Base-by-base conservation (phyloP, 1,140 invertebrate species). In the Brachionus sp. region DNA sequence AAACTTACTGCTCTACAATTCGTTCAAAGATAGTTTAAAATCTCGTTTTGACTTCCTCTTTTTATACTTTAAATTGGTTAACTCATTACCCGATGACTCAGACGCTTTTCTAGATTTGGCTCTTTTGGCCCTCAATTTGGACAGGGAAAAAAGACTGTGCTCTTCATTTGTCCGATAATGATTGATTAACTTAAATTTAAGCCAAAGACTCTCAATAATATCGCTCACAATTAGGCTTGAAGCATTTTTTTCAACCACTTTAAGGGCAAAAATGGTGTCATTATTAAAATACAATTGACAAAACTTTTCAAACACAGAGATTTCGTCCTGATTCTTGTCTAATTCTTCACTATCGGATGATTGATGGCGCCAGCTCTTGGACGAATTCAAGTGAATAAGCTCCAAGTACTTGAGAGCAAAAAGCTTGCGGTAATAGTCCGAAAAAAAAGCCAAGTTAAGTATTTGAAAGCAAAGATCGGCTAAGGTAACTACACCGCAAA, bases 401-500 rank as follows among this genome's bases (percentile, higher is more conserved):
- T 80, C 77, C 23, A 80, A 62, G 39, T 80, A 80, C n/a, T 80
- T 80, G 3, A 80, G 13, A 9, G 77, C 77, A 42, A 80, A 66
- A 5, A 42, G 3, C 16, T 66, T 57, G 16, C 50, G 19, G 19
- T 66, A 53, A 62, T 44, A 80, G 39, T 44, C 39, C 1, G 77
- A 57, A 25, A 39, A 80, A 19, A 80, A 53, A 0, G 57, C 7
- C 23, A 62, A 62, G 16, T 23, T 57, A 12, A 37, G 12, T 7
- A 62, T 3, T 35, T 62, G 37, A 10, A 57, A 16, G 33, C 53
- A 37, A 1, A 80, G 23, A 35, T 80, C 50, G n/a, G 23, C 19
- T 4, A 42, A 10, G 0, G 77, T 62, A 9, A 80, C 12, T 12
- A 19, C 19, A 37, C 19, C 25, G 3, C 89, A 85, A 84, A 87